A percentile compares a stretch with the other conserved stretches of the same genome.
phyloP scores from a whole-genome alignment of 2,888 invertebrate genomes.

The Heliconius sara region DNA sequence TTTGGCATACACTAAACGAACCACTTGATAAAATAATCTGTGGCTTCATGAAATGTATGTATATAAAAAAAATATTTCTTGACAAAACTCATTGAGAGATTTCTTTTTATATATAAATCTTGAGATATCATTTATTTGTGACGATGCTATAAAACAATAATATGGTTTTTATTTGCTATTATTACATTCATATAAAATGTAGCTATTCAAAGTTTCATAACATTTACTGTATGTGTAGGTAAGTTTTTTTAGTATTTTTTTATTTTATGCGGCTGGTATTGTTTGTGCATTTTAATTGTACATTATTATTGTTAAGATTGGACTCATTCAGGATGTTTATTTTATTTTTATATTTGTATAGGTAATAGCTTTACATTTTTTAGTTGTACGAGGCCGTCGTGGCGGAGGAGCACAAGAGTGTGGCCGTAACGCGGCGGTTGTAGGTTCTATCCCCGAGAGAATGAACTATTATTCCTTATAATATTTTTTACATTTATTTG shows the following conservation, averaged over 20 bases:
- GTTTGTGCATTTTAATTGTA: constrained; percentile 6
- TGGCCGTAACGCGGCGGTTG: no score
- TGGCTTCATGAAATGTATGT: neutral
- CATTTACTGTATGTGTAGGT: constrained; percentile 1
- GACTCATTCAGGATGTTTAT: constrained; percentile 17
- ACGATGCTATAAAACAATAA: neutral
- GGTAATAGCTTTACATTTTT: no score
- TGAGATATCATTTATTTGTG: neutral
- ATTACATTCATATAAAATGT: constrained; percentile 2
- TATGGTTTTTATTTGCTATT: constrained; percentile 6
- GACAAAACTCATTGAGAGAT: neutral
- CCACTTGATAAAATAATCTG: constrained; percentile 15
- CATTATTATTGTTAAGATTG: constrained; percentile 2
- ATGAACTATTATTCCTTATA: no score
- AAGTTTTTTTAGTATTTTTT: constrained; percentile 8
- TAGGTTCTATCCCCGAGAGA: no score
- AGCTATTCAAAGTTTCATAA: neutral
- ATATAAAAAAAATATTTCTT: neutral
- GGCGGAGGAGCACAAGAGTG: no score
- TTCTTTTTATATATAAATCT: neutral
- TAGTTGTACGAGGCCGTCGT: no score
- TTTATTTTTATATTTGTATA: constrained; percentile 1
- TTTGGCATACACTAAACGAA: constrained; percentile 25
- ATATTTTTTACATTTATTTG: no score
- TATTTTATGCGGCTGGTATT: constrained; percentile 11